Evolutionary conservation across 2,888 invertebrate species (phyloP).

Genomic region (Tenthredo distinguenda): DNA sequence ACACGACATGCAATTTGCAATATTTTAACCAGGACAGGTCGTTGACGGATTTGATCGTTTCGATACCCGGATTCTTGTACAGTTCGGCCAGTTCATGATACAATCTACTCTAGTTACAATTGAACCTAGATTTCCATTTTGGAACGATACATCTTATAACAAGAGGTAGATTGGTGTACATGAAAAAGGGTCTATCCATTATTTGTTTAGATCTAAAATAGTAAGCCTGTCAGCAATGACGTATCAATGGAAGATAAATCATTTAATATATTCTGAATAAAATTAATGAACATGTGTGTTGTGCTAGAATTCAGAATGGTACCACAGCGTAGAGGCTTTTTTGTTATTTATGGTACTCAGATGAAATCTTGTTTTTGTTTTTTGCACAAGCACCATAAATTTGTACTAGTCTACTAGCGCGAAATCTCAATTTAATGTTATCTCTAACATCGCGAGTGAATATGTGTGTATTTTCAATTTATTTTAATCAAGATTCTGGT

Average conservation of each 20-base stretch:
- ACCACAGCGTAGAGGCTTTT: neutral
- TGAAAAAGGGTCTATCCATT: constrained; percentile 49
- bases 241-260: constrained; percentile 5
- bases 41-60: neutral
- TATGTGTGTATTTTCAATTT: constrained; percentile 21
- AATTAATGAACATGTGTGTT: neutral
- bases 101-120: constrained; percentile 50
- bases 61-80: neutral
- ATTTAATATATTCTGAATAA: neutral
- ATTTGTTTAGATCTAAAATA: neutral
- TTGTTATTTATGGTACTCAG: neutral
- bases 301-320: neutral
- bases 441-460: neutral
- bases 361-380: neutral
- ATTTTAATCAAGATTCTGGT: constrained; percentile 45
- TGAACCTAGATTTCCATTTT: neutral
- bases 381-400: neutral
- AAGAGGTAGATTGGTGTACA: constrained; percentile 48
- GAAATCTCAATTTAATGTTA: neutral
- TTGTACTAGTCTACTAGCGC: neutral
- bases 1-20: neutral
- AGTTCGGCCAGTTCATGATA: constrained; percentile 22
- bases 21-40: neutral
- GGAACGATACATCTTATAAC: constrained; percentile 44
- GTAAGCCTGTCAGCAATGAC: neutral